Evolutionary conservation across 2,113 vertebrate species (phyloP), one percentile per base, ranked within the genome.

Genomic region (Saguinus midas): DNA sequence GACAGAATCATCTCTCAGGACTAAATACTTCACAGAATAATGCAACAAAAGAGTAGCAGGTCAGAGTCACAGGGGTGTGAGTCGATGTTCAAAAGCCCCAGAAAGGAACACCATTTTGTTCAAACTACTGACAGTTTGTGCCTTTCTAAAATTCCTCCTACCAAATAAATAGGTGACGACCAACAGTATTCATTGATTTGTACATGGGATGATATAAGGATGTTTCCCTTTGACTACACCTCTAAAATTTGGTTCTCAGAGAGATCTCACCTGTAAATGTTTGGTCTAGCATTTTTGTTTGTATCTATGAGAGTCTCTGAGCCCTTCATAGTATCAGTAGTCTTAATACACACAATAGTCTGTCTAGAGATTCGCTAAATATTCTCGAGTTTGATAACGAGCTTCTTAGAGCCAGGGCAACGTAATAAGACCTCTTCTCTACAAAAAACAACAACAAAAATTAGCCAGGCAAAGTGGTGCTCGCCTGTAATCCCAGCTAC

Each of bases 1-100:
- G 85, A 82, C 86, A 96, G 94, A 94, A 88, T 55, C 73, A 35
- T 79, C 40, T 96, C 81, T 70, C n/a, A 17, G 78, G 57, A 90
- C 84, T 64, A 92, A 97, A 85, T 40, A 68, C n/a, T 16, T 32
- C 32, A 43, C 27, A 45, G 40, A 82, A 57, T 6, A 61, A 32
- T 27, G 27, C 70, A 88, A 25, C 72, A 52, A 27, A 96, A 91
- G 45, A 87, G 5, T 52, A 61, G 43, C 21, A 40, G 58, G 72
- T 92, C 52, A 92, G 72, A 95, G 61, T 78, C 13, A 35, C 23
- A 6, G 1, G 45, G 23, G 16, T n/a, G 1, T 76, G 25, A 57
- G 66, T 40, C 16, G 29, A 61, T 72, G 13, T 29, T 12, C 17
- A 91, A 84, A 96, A 55, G 4, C 52, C 94, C 72, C 79, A n/a